These are phyloP conservation scores for Drosophila sturtevanti DNA, from an alignment of 1,140 invertebrate genomes.

Conservation along the genomic window DNA sequence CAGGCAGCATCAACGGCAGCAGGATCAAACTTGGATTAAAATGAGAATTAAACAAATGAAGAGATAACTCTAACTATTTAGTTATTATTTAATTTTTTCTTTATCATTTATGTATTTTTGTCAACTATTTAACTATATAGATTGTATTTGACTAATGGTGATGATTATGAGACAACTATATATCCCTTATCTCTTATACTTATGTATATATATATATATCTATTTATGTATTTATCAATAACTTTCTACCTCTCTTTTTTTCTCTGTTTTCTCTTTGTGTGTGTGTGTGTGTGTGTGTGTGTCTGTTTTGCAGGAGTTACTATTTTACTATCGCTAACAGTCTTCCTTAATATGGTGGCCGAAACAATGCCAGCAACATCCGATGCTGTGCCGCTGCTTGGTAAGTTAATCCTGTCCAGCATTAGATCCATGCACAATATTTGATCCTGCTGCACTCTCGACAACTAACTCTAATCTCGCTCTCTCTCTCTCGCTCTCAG, in stretches of 20 bases:
- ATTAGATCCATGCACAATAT: neutral
- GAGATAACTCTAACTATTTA: constrained; percentile 4
- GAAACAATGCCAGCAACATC: constrained; percentile 93
- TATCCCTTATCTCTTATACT: too few relatives aligned
- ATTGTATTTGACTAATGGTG: neutral
- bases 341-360: constrained; percentile 97
- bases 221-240: neutral
- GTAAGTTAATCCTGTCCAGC: constrained; percentile 62
- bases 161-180: too few relatives aligned
- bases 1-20: constrained; percentile 35
- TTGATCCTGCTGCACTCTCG: constrained; percentile 9
- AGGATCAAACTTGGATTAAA: constrained; percentile 35
- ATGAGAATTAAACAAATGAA: neutral
- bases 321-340: constrained; percentile 98
- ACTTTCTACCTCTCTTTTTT: neutral
- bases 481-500: constrained; percentile 5
- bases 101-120: too few relatives aligned
- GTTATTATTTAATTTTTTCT: constrained; percentile 24
- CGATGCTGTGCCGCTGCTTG: constrained; percentile 87
- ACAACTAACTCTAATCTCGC: constrained; percentile 16
- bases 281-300: constrained; percentile 12
- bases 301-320: constrained; percentile 92
- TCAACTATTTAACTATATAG: neutral
- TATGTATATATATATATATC: neutral
- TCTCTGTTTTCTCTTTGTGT: neutral